Evolutionary conservation across 1,140 invertebrate genomes (phyloP), one percentile per base, ranked within the genome.

Genomic region (Tribolium madens): DNA sequence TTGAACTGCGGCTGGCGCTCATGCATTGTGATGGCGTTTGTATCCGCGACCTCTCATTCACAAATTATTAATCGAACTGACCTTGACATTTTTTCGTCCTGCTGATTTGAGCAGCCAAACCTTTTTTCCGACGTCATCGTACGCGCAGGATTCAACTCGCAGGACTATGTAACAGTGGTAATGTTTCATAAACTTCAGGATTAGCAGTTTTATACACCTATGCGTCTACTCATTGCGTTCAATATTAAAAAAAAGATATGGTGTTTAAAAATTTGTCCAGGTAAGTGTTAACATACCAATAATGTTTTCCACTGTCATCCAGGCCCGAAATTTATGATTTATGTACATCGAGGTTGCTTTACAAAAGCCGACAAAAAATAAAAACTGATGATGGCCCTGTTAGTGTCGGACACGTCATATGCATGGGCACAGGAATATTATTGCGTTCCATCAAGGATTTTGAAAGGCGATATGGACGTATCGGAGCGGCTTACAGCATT

Each of bases 1-100:
- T 81, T 81, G 80, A 81, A 81, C 80, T 74, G 52, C 50, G 71
- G 57, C 31, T 57, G 48, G 75, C 52, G 72, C 31, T 68, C 75
- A 26, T 64, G 26, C 26, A 64, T 64, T 64, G 47, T 71, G 64
- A 48, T 47, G 13, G 18, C n/a, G n/a, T n/a, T n/a, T 18, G 36
- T 47, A 75, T 74, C 60, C 78, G 71, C 72, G 73, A 75, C 76
- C 77, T 79, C 78, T 78, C 82, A 83, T 83, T 83, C 82, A 83
- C 82, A 82, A 83, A 80, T 83, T 83, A 83, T 83, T 83, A 83
- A 83, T 83, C 82, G 83, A 82, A 81, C 77, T 75, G 81, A 84
- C 83, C 83, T 84, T 84, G 83, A 84, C 83, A 84, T 82, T 84
- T 84, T 83, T 84, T 82, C 79, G 46, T 57, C 21, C 48, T 52